Percentiles rank a stretch among this genome's conserved stretches.
phyloP scores from a whole-genome alignment of 2,888 invertebrate genomes.

The Lasioglossum malachurum region DNA sequence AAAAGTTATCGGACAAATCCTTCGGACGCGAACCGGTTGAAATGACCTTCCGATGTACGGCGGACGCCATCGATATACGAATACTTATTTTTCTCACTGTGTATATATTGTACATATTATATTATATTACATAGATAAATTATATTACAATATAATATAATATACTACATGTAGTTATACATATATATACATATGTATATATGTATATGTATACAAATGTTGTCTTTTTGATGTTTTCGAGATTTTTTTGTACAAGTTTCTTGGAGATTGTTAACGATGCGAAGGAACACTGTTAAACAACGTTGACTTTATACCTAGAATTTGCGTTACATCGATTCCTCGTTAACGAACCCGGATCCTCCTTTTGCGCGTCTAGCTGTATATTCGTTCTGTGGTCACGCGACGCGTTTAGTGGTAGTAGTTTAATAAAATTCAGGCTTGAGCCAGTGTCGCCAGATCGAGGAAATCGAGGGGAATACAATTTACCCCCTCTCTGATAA shows the following conservation, averaged over 20 bases:
- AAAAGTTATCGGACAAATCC: too few relatives aligned
- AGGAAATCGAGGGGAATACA: too few relatives aligned
- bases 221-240: neutral
- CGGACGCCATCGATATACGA: neutral
- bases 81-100: neutral
- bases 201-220: neutral
- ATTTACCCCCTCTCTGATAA: too few relatives aligned
- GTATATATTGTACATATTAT: neutral
- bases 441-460: too few relatives aligned
- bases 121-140: neutral
- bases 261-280: conserved; percentile 28
- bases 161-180: neutral
- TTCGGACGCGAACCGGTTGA: too few relatives aligned
- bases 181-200: neutral
- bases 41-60: too few relatives aligned
- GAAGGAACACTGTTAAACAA: conserved; percentile 43
- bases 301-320: conserved; percentile 25
- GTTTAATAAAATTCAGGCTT: too few relatives aligned
- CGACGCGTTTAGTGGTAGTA: neutral
- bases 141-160: neutral
- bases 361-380: neutral
- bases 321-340: neutral
- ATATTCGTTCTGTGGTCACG: neutral
- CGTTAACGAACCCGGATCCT: neutral
- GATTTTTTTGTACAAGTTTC: neutral